These are phyloP conservation scores for Peromyscus polionotus DNA, from an alignment of 2,113 vertebrate genomes.

Conservation along the genomic window DNA sequence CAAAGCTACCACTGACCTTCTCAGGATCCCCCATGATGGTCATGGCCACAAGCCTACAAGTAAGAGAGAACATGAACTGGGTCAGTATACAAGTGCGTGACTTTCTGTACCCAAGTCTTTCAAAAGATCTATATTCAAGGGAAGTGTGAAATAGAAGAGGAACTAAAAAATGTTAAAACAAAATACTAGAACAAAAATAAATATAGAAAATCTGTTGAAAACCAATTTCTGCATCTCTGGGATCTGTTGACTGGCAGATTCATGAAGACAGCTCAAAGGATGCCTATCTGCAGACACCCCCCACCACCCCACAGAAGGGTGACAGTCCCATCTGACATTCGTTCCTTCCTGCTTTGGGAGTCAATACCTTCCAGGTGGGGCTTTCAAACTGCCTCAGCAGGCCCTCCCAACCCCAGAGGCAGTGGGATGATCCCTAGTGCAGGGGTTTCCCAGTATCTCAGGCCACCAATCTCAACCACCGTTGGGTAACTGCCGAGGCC, in stretches of 20 bases:
- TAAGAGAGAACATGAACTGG: constrained; percentile 2
- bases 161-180: background rate
- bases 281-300: accelerated
- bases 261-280: background rate
- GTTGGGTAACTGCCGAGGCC: background rate
- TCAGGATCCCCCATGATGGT: constrained; percentile 92
- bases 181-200: background rate
- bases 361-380: background rate
- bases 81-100: accelerated
- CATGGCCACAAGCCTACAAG: constrained; percentile 91
- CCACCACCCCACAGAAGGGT: background rate
- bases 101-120: background rate
- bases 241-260: background rate
- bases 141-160: background rate
- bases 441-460: background rate
- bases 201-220: background rate
- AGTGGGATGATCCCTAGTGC: background rate
- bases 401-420: background rate
- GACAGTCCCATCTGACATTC: background rate
- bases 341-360: background rate
- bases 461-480: background rate
- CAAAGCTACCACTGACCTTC: constrained; percentile 88
- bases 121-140: background rate
- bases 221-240: background rate
- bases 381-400: background rate